phyloP scores from a whole-genome alignment of 2,797 vertebrate species.

The Syndactyla subalaris region DNA sequence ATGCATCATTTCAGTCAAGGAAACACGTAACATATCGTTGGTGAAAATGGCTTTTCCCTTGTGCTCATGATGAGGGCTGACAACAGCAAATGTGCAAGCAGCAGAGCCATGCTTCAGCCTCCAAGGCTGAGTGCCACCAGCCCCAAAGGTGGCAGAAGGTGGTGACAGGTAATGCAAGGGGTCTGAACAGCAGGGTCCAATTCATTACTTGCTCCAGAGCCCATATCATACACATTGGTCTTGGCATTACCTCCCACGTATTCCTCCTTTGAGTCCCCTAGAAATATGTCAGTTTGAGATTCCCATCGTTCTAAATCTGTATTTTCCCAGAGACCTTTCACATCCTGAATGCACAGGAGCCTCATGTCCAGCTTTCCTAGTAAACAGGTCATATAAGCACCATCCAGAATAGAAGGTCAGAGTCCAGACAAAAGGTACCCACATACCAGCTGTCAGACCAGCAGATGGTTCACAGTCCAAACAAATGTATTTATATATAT shows the following conservation, averaged over 20 bases:
- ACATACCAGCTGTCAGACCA: background rate
- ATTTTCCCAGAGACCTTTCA: background rate
- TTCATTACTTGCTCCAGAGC: background rate
- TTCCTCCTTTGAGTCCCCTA: background rate
- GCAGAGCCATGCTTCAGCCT: background rate
- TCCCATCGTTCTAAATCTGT: background rate
- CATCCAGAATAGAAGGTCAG: background rate
- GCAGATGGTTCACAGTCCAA: background rate
- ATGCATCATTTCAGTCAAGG: constrained; percentile 13
- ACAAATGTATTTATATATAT: background rate
- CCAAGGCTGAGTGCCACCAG: background rate
- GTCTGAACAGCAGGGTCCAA: background rate
- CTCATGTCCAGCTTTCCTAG: background rate
- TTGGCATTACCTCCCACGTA: background rate
- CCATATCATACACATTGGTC: background rate
- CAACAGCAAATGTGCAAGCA: background rate
- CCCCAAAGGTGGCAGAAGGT: background rate
- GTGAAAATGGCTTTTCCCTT: constrained; percentile 18
- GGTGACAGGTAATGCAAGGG: background rate
- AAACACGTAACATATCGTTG: background rate
- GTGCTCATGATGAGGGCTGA: background rate
- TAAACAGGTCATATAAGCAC: background rate
- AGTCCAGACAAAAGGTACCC: background rate
- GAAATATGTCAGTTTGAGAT: background rate
- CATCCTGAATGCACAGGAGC: background rate